Percentiles rank a stretch among this genome's conserved stretches.
phyloP scores from a whole-genome alignment of 2,888 invertebrate genomes.

The Anticlea derivata region DNA sequence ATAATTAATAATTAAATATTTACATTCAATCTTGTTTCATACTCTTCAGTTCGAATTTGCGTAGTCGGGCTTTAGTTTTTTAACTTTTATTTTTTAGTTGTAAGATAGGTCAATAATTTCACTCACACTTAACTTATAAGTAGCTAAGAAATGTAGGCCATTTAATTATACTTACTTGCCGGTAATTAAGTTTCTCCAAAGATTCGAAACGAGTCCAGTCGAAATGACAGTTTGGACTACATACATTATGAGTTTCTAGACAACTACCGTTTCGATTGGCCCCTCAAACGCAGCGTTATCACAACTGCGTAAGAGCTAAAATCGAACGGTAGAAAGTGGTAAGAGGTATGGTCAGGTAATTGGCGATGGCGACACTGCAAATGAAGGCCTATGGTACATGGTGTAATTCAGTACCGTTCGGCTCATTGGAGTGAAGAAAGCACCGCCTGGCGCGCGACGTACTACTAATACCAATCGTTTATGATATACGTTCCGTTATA shows the following conservation, averaged over 20 bases:
- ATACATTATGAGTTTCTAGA: conserved; percentile 68
- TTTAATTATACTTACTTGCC: background rate
- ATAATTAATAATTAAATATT: no score
- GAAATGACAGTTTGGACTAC: conserved; percentile 53
- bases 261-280: conserved; percentile 50
- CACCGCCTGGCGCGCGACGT: conserved; percentile 72
- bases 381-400: conserved; percentile 67
- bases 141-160: conserved; percentile 5
- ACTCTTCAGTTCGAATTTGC: no score
- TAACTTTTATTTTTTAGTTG: no score
- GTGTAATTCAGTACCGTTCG: conserved; percentile 79
- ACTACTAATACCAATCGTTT: conserved; percentile 78
- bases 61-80: no score
- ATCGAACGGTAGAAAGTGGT: conserved; percentile 31
- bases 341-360: conserved; percentile 52
- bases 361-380: conserved; percentile 74
- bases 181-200: conserved; percentile 64
- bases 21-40: no score
- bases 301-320: conserved; percentile 18
- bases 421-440: conserved; percentile 79
- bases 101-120: no score
- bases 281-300: conserved; percentile 23
- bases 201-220: conserved; percentile 50
- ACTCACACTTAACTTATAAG: background rate
- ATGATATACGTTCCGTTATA: conserved; percentile 67